These are phyloP conservation scores for Simalia tracyae DNA, from an alignment of 2,797 vertebrate genomes.

Conservation along the genomic window DNA sequence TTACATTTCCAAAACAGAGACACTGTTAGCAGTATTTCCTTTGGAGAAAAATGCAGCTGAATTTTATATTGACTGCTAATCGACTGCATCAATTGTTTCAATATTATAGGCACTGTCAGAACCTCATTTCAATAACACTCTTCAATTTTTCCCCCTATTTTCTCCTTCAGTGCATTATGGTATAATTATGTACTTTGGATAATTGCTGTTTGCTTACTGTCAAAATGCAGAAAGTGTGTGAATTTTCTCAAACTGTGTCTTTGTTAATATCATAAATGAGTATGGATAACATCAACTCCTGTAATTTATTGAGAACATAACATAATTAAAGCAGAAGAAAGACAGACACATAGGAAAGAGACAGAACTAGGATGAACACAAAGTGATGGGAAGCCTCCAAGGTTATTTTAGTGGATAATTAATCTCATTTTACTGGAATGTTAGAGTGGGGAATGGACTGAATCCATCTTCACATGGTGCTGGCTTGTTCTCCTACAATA, in stretches of 20 bases:
- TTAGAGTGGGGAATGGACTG: not conserved
- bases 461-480: not conserved
- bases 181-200: conserved; percentile 61
- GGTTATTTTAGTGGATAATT: not conserved
- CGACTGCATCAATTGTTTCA: conserved; percentile 1
- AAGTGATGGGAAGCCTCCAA: not conserved
- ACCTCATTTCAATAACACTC: conserved; percentile 11
- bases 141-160: conserved; percentile 31
- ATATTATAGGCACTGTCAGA: conserved; percentile 4
- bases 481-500: not conserved
- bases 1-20: not conserved
- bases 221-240: conserved; percentile 56
- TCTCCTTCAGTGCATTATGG: conserved; percentile 57
- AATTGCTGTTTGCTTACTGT: conserved; percentile 64
- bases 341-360: not conserved
- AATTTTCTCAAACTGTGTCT: conserved; percentile 36
- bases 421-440: not conserved
- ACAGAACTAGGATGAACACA: not conserved
- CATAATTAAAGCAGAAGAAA: not conserved
- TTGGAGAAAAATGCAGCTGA: not conserved
- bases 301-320: conserved; percentile 7
- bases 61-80: conserved; percentile 1
- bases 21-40: not conserved
- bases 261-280: conserved; percentile 25
- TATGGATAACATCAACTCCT: not conserved